Percentiles rank a stretch among this genome's conserved stretches.
These are phyloP conservation scores for Heliocidaris erythrogramma DNA, from an alignment of 35 echinoderm and acorn worm genomes.

Conservation along the genomic window DNA sequence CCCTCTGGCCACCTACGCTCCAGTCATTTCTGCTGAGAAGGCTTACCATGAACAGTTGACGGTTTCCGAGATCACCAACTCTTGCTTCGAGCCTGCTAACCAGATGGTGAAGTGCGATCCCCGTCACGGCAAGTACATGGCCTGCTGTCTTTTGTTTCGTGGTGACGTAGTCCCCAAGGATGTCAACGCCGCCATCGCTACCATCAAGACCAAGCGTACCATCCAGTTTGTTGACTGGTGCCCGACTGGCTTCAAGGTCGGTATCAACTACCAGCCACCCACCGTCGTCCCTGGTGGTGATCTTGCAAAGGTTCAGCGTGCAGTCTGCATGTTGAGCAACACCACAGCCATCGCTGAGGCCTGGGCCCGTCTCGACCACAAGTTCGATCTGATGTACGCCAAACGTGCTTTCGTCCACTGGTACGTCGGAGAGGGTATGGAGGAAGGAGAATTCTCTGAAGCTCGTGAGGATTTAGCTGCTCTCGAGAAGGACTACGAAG, in stretches of 20 bases:
- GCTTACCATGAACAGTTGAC: constrained; percentile 83
- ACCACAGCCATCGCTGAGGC: constrained; percentile 88
- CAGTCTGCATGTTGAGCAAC: constrained; percentile 57
- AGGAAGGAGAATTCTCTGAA: constrained; percentile 62
- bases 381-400: constrained; percentile 93
- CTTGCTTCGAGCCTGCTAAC: constrained; percentile 80
- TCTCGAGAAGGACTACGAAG: constrained; percentile 70
- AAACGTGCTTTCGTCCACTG: constrained; percentile 58
- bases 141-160: constrained; percentile 74
- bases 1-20: constrained; percentile 75
- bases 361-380: constrained; percentile 86
- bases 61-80: constrained; percentile 80
- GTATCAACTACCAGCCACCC: constrained; percentile 91
- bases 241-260: constrained; percentile 87
- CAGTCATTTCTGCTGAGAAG: constrained; percentile 87
- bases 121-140: constrained; percentile 86
- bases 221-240: constrained; percentile 92
- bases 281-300: constrained; percentile 87
- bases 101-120: constrained; percentile 91
- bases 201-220: constrained; percentile 82
- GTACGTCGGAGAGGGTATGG: constrained; percentile 82
- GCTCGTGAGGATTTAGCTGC: constrained; percentile 80
- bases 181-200: constrained; percentile 83
- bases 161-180: constrained; percentile 87
- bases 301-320: constrained; percentile 82